Base-by-base conservation (phyloP, 2,113 vertebrate species). In the Geococcyx californianus region DNA sequence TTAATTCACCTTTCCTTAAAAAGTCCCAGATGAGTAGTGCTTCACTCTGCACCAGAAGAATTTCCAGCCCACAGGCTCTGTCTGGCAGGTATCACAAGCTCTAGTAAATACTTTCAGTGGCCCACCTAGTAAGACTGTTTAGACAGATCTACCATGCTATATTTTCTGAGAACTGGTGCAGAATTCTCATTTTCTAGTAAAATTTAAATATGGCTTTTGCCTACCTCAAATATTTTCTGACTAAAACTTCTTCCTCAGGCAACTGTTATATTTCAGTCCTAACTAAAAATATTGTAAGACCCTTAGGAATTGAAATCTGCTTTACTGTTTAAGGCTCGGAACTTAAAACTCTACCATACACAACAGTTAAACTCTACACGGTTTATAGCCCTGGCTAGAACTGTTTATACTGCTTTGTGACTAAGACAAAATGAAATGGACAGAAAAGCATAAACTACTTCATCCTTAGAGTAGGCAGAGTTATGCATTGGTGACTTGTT, bases 151-250 rank as follows among this genome's bases (percentile, higher is more conserved):
- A 24, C 89, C 75, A 33, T 69, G 70, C 13, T 52, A 36, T 14
- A 68, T 89, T 92, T 93, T 87, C 58, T 49, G 44, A 91, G 66
- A 89, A 83, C 49, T 36, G 1, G 24, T 8, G 2, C 36, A 55
- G 40, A 87, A 89, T 58, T 92, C 40, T 89, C 69, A 45, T 94
- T 84, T 95, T 94, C 87, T 69, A 87, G 34, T 76, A 84, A 82
- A 60, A 91, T 79, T 94, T 84, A 84, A 91, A 93, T 36, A 84
- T 14, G 7, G 28, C 17, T 82, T 94, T 94, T 95, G 60, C 87
- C 74, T 91, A 87, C 52, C 83, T 89, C 93, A 95, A 92, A 82
- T 96, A 97, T 89, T 94, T 96, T 76, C 62, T 79, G 60, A 94
- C 77, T 85, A 79, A 87, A 95, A 87, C 40, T 67, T 89, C 80